Evolutionary conservation across 2,888 invertebrate species (phyloP).

Genomic region (Hypsopygia costalis): DNA sequence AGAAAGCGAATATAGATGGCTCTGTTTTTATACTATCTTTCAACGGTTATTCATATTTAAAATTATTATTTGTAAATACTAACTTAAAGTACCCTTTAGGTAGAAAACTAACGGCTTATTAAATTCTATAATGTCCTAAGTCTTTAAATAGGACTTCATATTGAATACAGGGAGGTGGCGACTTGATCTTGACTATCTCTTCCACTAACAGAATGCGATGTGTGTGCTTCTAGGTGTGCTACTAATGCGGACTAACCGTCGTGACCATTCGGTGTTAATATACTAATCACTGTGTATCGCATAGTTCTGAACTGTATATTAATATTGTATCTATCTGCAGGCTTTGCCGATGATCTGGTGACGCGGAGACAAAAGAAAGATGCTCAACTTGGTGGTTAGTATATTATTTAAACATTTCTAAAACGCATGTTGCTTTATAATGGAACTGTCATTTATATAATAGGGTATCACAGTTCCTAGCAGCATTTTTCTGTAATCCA

Average conservation of each 20-base stretch:
- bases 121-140: not conserved
- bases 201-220: constrained; percentile 58
- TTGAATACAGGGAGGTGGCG: constrained; percentile 39
- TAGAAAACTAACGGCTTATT: constrained; percentile 1
- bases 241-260: constrained; percentile 60
- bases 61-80: no score
- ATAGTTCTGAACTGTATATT: constrained; percentile 7
- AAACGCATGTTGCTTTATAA: not conserved
- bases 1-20: no score
- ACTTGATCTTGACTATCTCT: constrained; percentile 42
- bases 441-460: no score
- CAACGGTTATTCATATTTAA: no score
- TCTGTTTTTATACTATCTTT: no score
- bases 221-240: constrained; percentile 72
- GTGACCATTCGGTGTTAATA: constrained; percentile 49
- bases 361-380: constrained; percentile 77
- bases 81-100: not conserved
- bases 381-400: constrained; percentile 74
- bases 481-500: no score
- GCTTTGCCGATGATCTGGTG: constrained; percentile 77
- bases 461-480: no score
- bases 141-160: not conserved
- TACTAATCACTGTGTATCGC: constrained; percentile 32
- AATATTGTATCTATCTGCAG: constrained; percentile 37
- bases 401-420: constrained; percentile 5